Evolutionary conservation across 2,888 invertebrate genomes (phyloP), one percentile per base, ranked within the genome.

Genomic region (Ophioninae sp.): DNA sequence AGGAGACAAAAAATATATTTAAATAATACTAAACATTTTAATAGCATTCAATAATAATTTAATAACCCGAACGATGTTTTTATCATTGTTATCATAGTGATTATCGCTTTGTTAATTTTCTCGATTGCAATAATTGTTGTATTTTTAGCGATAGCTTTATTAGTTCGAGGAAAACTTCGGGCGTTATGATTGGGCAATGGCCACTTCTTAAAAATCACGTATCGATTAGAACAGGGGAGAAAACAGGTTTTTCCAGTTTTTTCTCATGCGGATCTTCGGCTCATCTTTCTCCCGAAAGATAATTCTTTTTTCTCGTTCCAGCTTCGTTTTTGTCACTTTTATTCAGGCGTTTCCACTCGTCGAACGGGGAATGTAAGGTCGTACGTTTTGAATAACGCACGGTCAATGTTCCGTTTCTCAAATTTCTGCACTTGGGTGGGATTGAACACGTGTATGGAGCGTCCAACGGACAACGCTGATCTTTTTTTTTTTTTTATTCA

Each of bases 191-290:
- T 6, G 13, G 21, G 67, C 13, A 23, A 44, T 21, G 1, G 50
- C 56, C 23, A 0, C 30, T n/a, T 17, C 21, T 17, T 17, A 7
- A 41, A 39, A 8, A 23, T 20, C 6, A 0, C 56, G 21, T 2
- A 59, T 72, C 59, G 39, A 41, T 72, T 57, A 21, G 21, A 20
- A 30, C 30, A 39, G 61, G 23, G 21, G n/a, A n/a, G 44, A 21
- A 62, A 80, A 74, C 74, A 74, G 50, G 68, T 69, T 74, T 69
- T 5, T 23, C 3, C 1, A 0, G 57, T 75, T 81, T 72, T 56
- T 59, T 13, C 37, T 37, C 30, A 20, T 70, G 50, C 17, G 17
- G 50, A 17, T 50, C 50, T 50, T 13, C 50, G 17, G 17, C 50
- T 30, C 10, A 17, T 21, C n/a, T 39, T 72, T 20, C 41, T 62